Evolutionary conservation across 2,888 invertebrate species (phyloP), one percentile per base, ranked within the genome.

Genomic region (Cephus pulcher): DNA sequence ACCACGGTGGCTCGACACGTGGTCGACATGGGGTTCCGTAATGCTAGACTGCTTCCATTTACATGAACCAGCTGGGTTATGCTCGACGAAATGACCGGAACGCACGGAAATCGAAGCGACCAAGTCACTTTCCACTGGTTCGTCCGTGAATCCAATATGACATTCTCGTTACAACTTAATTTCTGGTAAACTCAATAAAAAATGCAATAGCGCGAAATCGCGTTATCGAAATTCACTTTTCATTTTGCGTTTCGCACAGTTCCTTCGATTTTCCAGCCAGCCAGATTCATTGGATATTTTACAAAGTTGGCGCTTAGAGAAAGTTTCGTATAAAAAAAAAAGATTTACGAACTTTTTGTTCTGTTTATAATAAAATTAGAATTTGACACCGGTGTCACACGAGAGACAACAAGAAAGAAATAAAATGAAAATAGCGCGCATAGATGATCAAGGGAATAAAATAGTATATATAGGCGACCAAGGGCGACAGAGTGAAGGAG

Each of bases 201-300:
- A 88, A 85, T 82, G 86, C 86, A 84, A 87, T 86, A 84, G 86
- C 79, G 82, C 86, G 85, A 85, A 85, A 86, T 85, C 82, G 84
- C 85, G 86, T 88, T 88, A 88, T 88, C 85, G 87, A 86, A 86
- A 88, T 87, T 86, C 87, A 87, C 86, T 88, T 88, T 87, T 75
- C 82, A 75, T 79, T 80, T 73, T 80, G 84, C 81, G 79, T 74
- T 79, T 81, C 81, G 82, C 34, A 9, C 15, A 30, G n/a, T 40
- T 40, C 9, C 23, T 23, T 56, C 56, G 23, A 23, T 56, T 56
- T 23, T 56, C 0, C 15, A 56, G 56, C 2, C 23, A 2, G 9
- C 0, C 56, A 9, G 56, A 56, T 23, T 56, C 56, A 9, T 23
- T 23, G 56, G 9, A 23, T 9, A 56, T 56, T 56, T 23, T 9